Percentiles rank a stretch among this genome's conserved stretches.
Evolutionary conservation across 2,888 invertebrate genomes (phyloP).

Genomic region (Habroteleia sp.): DNA sequence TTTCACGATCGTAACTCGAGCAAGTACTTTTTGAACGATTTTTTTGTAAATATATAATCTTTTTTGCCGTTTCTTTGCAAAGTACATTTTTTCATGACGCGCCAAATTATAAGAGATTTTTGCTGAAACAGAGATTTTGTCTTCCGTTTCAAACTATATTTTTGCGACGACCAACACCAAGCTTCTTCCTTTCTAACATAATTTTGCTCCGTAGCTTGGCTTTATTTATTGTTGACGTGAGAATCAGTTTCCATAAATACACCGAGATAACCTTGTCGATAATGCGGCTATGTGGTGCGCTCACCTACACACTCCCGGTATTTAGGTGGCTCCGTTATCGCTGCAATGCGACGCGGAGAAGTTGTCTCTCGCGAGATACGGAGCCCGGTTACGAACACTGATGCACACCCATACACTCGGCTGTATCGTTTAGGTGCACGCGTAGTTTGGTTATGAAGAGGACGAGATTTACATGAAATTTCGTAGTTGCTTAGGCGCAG

Average conservation of each 20-base stretch:
- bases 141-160: too few relatives aligned
- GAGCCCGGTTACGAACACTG: slow-evolving; percentile 62
- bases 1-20: too few relatives aligned
- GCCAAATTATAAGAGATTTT: too few relatives aligned
- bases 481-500: slow-evolving; percentile 65
- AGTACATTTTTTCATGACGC: too few relatives aligned
- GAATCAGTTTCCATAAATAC: slow-evolving; percentile 43
- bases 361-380: slow-evolving; percentile 67
- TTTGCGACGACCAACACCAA: neutral
- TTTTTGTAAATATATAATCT: too few relatives aligned
- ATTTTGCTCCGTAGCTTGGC: neutral
- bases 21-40: too few relatives aligned
- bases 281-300: slow-evolving; percentile 8
- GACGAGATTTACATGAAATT: slow-evolving; percentile 70
- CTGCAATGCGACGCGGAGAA: slow-evolving; percentile 66
- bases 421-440: slow-evolving; percentile 38
- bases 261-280: slow-evolving; percentile 51
- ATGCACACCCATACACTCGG: slow-evolving; percentile 13
- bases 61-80: too few relatives aligned
- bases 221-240: slow-evolving; percentile 32
- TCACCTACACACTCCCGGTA: slow-evolving; percentile 4
- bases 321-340: slow-evolving; percentile 52
- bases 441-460: slow-evolving; percentile 60
- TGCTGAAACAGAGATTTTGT: too few relatives aligned
- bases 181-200: slow-evolving; percentile 2